phyloP scores from a whole-genome alignment of 2,797 vertebrate genomes.

The Iguana delicatissima region DNA sequence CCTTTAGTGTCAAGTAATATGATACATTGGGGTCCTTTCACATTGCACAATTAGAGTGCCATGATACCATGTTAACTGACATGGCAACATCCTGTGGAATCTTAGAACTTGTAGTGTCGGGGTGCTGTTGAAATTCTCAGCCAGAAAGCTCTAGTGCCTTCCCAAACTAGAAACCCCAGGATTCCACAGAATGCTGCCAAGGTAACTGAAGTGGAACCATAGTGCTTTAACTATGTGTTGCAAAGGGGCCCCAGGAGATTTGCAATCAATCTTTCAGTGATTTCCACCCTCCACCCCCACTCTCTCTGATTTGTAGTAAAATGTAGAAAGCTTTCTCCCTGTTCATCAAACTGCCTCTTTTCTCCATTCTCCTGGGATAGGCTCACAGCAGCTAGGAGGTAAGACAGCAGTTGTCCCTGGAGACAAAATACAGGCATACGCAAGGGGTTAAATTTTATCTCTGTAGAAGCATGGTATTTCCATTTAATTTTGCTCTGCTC shows the following conservation, averaged over 20 bases:
- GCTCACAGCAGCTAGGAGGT: background rate
- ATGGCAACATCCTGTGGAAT: too few species aligned
- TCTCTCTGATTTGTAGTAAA: constrained; percentile 32
- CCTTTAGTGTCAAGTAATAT: too few species aligned
- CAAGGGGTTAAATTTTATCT: background rate
- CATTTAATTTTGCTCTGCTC: background rate
- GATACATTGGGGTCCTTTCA: too few species aligned
- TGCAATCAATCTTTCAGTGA: background rate
- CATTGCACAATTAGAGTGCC: too few species aligned
- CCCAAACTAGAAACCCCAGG: too few species aligned
- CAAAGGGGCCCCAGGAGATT: background rate
- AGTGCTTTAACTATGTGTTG: too few species aligned
- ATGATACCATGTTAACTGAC: too few species aligned
- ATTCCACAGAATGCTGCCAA: too few species aligned
- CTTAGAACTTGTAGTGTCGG: too few species aligned
- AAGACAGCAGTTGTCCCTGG: background rate
- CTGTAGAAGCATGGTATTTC: background rate
- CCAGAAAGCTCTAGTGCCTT: too few species aligned
- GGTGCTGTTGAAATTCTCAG: too few species aligned
- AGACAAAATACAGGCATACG: background rate
- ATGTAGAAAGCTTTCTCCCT: background rate
- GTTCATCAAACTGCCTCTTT: constrained; percentile 27
- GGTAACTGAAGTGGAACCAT: too few species aligned
- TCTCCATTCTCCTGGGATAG: constrained; percentile 6
- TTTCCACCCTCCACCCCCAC: background rate